Percentiles rank a stretch among this genome's conserved stretches.
Conservation (phyloP, 2,888 invertebrate species). For the Sphecodes monilicornis region DNA sequence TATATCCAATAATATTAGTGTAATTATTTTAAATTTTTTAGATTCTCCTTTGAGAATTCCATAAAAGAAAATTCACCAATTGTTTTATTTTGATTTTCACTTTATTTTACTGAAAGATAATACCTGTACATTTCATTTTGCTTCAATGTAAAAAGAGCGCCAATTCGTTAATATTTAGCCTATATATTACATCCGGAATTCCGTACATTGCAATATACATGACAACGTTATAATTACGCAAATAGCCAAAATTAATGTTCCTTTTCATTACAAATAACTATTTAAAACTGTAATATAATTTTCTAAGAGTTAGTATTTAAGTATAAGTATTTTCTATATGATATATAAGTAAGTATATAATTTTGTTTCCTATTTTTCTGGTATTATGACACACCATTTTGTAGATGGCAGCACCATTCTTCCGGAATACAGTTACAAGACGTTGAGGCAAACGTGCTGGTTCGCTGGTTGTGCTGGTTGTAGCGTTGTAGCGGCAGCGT, state of each 20-base stretch:
- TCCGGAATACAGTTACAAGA: slow-evolving; percentile 43
- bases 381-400: background rate
- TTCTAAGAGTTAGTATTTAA: background rate
- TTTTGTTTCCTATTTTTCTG: slow-evolving; percentile 1
- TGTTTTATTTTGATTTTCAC: background rate
- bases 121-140: background rate
- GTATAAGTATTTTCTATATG: background rate
- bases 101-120: background rate
- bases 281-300: background rate
- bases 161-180: background rate
- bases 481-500: slow-evolving; percentile 23
- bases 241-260: background rate
- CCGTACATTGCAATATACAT: background rate
- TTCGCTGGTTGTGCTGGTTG: background rate
- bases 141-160: background rate
- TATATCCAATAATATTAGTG: slow-evolving; percentile 8
- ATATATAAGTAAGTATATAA: background rate
- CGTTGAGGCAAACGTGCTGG: background rate
- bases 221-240: background rate
- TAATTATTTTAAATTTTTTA: background rate
- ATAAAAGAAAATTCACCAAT: background rate
- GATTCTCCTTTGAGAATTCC: background rate
- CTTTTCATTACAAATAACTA: background rate
- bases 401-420: slow-evolving; percentile 47
- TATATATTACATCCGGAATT: slow-evolving; percentile 17